Percentiles rank a stretch among this genome's conserved stretches.
These are phyloP conservation scores for Polyodon spathula DNA, from an alignment of 2,113 vertebrate species.

Conservation along the genomic window DNA sequence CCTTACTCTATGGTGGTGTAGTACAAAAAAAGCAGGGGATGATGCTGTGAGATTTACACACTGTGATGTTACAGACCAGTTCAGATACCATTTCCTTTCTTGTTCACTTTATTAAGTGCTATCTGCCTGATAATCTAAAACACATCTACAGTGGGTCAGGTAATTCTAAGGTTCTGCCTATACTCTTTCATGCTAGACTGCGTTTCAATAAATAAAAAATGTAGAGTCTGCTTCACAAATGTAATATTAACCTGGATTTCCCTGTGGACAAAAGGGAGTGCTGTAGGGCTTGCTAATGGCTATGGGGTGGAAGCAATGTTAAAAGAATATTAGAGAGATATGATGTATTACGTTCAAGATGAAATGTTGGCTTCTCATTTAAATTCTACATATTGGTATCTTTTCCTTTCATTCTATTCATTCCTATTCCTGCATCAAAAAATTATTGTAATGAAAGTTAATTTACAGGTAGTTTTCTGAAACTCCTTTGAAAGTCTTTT, in stretches of 20 bases:
- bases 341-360: conserved; percentile 26
- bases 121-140: conserved; percentile 29
- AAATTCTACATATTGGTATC: neutral
- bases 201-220: conserved; percentile 81
- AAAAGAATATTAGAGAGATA: conserved; percentile 50
- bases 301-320: conserved; percentile 51
- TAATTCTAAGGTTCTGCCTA: conserved; percentile 56
- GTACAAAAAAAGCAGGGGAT: too few species aligned
- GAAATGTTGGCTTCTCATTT: neutral
- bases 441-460: too few species aligned
- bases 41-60: too few species aligned
- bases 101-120: conserved; percentile 43
- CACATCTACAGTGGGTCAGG: conserved; percentile 48
- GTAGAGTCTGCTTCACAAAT: conserved; percentile 57
- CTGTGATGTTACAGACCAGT: too few species aligned
- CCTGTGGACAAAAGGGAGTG: conserved; percentile 46
- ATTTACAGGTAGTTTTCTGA: too few species aligned
- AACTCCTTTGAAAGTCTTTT: too few species aligned
- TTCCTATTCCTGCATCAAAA: too few species aligned
- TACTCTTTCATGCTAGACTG: conserved; percentile 59
- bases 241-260: conserved; percentile 70
- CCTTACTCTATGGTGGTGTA: too few species aligned
- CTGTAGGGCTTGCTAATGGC: conserved; percentile 43
- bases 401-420: too few species aligned
- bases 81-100: conserved; percentile 17